Conservation (phyloP, 2,888 invertebrate genomes). For the Aleiodes testaceus region DNA sequence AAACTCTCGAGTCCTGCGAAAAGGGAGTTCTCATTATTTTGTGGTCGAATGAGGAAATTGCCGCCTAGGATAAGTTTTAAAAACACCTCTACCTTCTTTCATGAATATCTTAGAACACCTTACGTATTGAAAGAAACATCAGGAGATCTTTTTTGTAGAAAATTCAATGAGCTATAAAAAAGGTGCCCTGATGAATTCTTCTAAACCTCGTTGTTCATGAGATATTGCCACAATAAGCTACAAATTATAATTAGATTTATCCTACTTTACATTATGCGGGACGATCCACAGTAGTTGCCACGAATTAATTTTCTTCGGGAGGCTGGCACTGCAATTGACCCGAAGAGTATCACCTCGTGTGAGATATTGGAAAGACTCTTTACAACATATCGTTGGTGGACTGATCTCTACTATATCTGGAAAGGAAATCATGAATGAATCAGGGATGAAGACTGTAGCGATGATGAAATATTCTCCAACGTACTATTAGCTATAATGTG, state of each 20-base stretch:
- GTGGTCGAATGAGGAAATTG: no score
- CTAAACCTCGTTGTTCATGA: no score
- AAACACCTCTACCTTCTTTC: no score
- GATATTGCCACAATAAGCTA: no score
- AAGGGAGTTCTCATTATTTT: conserved; percentile 35
- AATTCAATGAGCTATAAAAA: no score
- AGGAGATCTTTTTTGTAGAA: no score
- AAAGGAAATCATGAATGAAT: not conserved
- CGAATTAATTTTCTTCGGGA: no score
- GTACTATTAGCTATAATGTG: conserved; percentile 48
- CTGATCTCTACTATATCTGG: not conserved
- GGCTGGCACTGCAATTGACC: conserved; percentile 59
- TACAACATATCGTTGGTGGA: conserved; percentile 53
- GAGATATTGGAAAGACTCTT: conserved; percentile 56
- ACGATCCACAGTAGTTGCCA: conserved; percentile 59
- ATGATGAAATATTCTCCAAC: conserved; percentile 5
- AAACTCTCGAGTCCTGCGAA: conserved; percentile 55
- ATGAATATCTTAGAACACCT: not conserved
- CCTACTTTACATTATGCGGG: conserved; percentile 49
- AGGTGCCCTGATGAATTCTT: no score
- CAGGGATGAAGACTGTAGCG: not conserved
- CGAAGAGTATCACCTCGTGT: conserved; percentile 60
- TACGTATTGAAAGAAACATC: not conserved
- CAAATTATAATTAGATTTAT: not conserved
- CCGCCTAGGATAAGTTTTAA: no score